Percentiles rank a stretch among this genome's conserved stretches.
Conservation (phyloP, 2,113 vertebrate species). For the Sylvilagus bachmani region DNA sequence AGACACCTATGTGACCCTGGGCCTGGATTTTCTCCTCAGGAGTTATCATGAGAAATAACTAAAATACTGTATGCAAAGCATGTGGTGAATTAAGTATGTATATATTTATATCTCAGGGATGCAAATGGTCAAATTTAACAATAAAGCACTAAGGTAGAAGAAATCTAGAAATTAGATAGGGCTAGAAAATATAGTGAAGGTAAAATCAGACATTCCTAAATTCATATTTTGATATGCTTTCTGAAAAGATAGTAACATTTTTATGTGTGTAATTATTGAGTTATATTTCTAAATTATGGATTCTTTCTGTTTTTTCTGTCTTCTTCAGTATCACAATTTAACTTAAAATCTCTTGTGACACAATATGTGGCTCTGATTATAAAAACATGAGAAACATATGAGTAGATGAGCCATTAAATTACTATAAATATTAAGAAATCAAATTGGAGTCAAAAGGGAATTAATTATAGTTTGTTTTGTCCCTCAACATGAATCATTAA, state of each 20-base stretch:
- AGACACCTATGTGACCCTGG: not conserved
- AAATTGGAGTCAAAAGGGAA: constrained; percentile 22
- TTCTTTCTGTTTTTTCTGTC: constrained; percentile 38
- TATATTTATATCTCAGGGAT: not conserved
- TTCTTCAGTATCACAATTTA: constrained; percentile 35
- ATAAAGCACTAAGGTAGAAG: constrained; percentile 32
- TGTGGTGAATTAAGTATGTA: not conserved
- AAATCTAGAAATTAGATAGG: constrained; percentile 2
- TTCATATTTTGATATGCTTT: constrained; percentile 44
- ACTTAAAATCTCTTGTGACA: constrained; percentile 42
- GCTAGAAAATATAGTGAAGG: not conserved
- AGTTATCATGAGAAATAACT: not conserved
- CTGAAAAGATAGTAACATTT: not conserved
- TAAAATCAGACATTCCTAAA: not conserved
- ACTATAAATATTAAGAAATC: constrained; percentile 53
- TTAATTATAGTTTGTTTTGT: constrained; percentile 31
- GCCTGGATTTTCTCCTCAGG: not conserved
- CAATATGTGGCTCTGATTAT: not conserved
- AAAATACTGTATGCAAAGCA: not conserved
- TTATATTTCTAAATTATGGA: not conserved
- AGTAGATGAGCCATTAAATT: constrained; percentile 8
- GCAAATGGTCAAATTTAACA: not conserved
- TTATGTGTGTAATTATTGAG: not conserved
- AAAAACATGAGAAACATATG: constrained; percentile 3
- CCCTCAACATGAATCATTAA: not conserved